Evolutionary conservation across 2,797 vertebrate species (phyloP).

Genomic region (Phalloptychus januarius): DNA sequence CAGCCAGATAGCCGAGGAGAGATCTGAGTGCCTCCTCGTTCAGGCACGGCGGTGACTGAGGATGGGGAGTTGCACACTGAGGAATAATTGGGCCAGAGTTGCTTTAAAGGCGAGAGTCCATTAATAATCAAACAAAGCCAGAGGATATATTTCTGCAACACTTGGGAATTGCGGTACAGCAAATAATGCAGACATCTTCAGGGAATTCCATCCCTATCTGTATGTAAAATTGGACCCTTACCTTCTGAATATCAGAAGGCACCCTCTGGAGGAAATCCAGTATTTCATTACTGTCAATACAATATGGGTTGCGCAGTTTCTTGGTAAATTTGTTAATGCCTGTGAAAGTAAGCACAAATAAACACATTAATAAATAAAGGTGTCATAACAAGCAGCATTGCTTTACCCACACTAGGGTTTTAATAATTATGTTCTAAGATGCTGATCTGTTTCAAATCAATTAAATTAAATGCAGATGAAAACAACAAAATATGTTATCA

Average conservation of each 20-base stretch:
- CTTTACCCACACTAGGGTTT: conserved; percentile 20
- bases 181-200: conserved; percentile 79
- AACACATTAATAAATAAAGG: conserved; percentile 71
- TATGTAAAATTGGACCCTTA: conserved; percentile 85
- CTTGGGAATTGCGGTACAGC: conserved; percentile 80
- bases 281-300: conserved; percentile 93
- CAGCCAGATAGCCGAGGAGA: conserved; percentile 59
- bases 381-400: conserved; percentile 21
- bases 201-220: conserved; percentile 79
- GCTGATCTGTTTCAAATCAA: conserved; percentile 31
- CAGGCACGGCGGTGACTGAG: conserved; percentile 50
- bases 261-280: conserved; percentile 98
- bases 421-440: conserved; percentile 18
- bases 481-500: conserved; percentile 4
- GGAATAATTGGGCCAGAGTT: conserved; percentile 79
- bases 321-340: conserved; percentile 99
- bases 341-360: conserved; percentile 69
- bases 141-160: conserved; percentile 77
- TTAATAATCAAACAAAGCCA: conserved; percentile 86
- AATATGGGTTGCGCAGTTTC: conserved; percentile 93
- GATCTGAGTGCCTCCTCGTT: conserved; percentile 67
- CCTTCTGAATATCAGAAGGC: conserved; percentile 98
- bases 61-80: conserved; percentile 57
- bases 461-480: conserved; percentile 20
- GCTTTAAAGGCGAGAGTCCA: conserved; percentile 77